These are phyloP conservation scores for Philopedon plagiatum DNA, from an alignment of 2,888 invertebrate species.

Conservation along the genomic window DNA sequence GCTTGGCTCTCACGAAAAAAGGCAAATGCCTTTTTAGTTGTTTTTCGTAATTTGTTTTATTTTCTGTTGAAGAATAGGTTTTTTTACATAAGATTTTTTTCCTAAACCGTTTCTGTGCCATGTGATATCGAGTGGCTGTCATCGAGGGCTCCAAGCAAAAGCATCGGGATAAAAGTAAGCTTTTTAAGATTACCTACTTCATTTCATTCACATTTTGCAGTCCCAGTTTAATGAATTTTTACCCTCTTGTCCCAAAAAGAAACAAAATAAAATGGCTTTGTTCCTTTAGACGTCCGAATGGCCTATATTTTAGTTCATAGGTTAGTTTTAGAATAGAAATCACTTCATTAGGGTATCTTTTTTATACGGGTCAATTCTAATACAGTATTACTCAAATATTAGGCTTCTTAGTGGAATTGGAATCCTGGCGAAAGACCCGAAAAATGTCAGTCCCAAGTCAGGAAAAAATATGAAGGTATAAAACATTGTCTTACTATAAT, in stretches of 20 bases:
- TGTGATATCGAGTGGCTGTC: conserved; percentile 24
- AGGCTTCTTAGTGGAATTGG: neutral
- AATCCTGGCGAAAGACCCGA: neutral
- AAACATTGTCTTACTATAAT: neutral
- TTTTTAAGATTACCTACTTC: conserved; percentile 32
- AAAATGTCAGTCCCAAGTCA: neutral
- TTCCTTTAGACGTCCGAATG: conserved; percentile 5
- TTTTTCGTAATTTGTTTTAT: too few relatives aligned
- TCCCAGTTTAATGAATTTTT: conserved; percentile 29
- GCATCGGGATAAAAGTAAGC: conserved; percentile 33
- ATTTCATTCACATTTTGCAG: conserved; percentile 31
- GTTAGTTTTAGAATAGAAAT: conserved; percentile 17
- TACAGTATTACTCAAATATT: conserved; percentile 10
- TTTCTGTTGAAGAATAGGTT: too few relatives aligned
- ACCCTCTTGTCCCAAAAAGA: conserved; percentile 22
- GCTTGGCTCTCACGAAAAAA: too few relatives aligned
- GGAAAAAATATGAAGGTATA: neutral
- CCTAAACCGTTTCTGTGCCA: neutral
- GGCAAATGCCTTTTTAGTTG: too few relatives aligned
- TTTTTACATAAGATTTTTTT: neutral
- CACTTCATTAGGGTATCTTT: conserved; percentile 6
- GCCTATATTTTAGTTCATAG: conserved; percentile 18
- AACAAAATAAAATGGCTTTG: conserved; percentile 29
- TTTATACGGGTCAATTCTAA: conserved; percentile 12
- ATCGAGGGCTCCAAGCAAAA: conserved; percentile 12